A percentile compares a stretch with the other conserved stretches of the same genome.
phyloP scores from a whole-genome alignment of 1,140 invertebrate genomes.

The Hyposmocoma kahamanoa region DNA sequence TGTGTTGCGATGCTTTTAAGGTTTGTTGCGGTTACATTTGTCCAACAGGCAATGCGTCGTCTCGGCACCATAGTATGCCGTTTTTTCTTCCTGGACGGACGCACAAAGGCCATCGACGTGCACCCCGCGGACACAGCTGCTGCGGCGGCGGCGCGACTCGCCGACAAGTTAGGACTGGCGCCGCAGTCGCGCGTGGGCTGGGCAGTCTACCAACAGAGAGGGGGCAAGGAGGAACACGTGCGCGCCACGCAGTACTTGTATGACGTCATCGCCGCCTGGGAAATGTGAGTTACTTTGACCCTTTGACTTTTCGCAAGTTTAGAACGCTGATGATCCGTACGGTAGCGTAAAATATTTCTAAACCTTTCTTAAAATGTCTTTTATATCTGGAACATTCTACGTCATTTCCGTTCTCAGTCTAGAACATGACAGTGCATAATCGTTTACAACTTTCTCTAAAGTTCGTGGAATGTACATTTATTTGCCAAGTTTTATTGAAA shows the following conservation, averaged over 20 bases:
- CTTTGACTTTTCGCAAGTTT: neutral
- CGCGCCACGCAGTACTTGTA: conserved; percentile 94
- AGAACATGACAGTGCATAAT: too few species aligned
- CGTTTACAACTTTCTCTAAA: too few species aligned
- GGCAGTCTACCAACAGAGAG: conserved; percentile 92
- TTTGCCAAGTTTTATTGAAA: too few species aligned
- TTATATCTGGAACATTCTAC: too few species aligned
- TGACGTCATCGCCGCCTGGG: conserved; percentile 94
- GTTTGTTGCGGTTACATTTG: too few species aligned
- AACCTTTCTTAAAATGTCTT: too few species aligned
- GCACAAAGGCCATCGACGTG: conserved; percentile 96
- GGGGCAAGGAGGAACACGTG: conserved; percentile 93
- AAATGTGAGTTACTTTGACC: conserved; percentile 38
- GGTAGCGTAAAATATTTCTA: too few species aligned
- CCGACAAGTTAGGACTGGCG: conserved; percentile 88
- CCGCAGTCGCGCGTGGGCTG: conserved; percentile 88
- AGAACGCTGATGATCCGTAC: too few species aligned
- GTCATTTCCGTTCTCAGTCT: too few species aligned
- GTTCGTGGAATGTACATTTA: too few species aligned
- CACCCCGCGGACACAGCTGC: conserved; percentile 95
- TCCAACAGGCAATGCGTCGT: conserved; percentile 91
- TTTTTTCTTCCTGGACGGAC: conserved; percentile 96
- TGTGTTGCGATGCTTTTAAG: too few species aligned
- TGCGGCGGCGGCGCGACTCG: conserved; percentile 90
- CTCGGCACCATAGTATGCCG: conserved; percentile 94